Evolutionary conservation across 2,113 vertebrate genomes (phyloP).

Genomic region (Lipophrys pholis): DNA sequence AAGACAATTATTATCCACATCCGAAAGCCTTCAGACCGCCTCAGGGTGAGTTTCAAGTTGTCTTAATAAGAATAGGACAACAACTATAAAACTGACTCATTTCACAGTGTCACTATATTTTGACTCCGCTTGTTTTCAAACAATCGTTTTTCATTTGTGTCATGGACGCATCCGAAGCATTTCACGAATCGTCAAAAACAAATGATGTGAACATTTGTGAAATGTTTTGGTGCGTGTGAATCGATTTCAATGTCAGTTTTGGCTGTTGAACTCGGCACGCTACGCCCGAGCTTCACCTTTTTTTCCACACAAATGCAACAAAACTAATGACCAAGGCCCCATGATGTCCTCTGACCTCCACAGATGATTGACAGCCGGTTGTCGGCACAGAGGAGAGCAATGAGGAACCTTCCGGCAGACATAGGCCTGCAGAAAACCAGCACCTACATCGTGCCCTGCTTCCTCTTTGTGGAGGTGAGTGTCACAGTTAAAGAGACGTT

Average conservation of each 20-base stretch:
- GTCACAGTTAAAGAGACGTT: not conserved
- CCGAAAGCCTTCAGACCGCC: not conserved
- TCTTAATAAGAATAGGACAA: not conserved
- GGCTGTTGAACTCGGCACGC: not conserved
- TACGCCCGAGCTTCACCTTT: not conserved
- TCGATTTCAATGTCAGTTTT: not conserved
- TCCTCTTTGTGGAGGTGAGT: conserved; percentile 85
- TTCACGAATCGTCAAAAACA: not conserved
- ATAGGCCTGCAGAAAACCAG: conserved; percentile 77
- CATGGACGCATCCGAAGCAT: not conserved
- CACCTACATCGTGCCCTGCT: conserved; percentile 84
- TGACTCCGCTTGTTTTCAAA: not conserved
- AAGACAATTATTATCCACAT: not conserved
- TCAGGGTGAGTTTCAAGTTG: not conserved
- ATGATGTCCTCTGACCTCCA: conserved; percentile 25
- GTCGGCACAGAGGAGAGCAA: conserved; percentile 59
- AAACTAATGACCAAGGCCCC: conserved; percentile 6
- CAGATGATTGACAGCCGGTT: conserved; percentile 73
- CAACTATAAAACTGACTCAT: not conserved
- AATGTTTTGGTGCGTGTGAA: not conserved
- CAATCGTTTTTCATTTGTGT: not conserved
- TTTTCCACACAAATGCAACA: not conserved
- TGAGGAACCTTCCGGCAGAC: conserved; percentile 62
- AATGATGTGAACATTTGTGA: not conserved
- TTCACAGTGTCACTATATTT: not conserved